A percentile compares a stretch with the other conserved stretches of the same genome.
Evolutionary conservation across 2,888 invertebrate species (phyloP).

Genomic region (Stenoptilia bipunctidactyla): DNA sequence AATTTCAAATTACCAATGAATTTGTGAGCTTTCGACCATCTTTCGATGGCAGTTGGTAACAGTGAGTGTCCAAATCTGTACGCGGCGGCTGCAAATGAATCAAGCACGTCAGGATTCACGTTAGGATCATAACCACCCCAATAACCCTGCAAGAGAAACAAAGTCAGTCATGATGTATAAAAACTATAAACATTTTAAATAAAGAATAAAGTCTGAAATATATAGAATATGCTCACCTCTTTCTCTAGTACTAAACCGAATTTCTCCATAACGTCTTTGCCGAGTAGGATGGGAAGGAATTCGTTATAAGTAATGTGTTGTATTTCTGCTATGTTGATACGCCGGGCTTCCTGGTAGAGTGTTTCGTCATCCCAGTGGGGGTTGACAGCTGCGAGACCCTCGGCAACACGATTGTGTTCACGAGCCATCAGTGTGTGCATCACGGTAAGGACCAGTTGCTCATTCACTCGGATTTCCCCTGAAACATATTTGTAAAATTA

Average conservation of each 20-base stretch:
- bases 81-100: constrained; percentile 91
- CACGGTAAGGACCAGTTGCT: constrained; percentile 88
- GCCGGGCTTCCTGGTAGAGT: constrained; percentile 87
- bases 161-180: too few species aligned
- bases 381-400: constrained; percentile 81
- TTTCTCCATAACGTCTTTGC: constrained; percentile 93
- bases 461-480: constrained; percentile 94
- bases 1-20: constrained; percentile 81
- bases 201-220: too few species aligned
- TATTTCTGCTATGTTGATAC: constrained; percentile 87
- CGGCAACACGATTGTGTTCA: constrained; percentile 90
- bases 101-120: constrained; percentile 90
- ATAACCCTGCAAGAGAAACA: constrained; percentile 67
- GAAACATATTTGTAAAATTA: too few species aligned
- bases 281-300: constrained; percentile 88
- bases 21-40: constrained; percentile 96
- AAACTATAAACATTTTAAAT: too few species aligned
- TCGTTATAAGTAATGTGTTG: constrained; percentile 93
- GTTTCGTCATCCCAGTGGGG: constrained; percentile 96
- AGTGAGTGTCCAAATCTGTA: constrained; percentile 94
- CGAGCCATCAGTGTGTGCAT: constrained; percentile 93
- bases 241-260: constrained; percentile 87
- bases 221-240: constrained; percentile 75
- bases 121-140: constrained; percentile 87
- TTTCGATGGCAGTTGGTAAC: constrained; percentile 89